Base-by-base conservation (phyloP, 2,797 vertebrate genomes). In the Kryptolebias ocellatus region DNA sequence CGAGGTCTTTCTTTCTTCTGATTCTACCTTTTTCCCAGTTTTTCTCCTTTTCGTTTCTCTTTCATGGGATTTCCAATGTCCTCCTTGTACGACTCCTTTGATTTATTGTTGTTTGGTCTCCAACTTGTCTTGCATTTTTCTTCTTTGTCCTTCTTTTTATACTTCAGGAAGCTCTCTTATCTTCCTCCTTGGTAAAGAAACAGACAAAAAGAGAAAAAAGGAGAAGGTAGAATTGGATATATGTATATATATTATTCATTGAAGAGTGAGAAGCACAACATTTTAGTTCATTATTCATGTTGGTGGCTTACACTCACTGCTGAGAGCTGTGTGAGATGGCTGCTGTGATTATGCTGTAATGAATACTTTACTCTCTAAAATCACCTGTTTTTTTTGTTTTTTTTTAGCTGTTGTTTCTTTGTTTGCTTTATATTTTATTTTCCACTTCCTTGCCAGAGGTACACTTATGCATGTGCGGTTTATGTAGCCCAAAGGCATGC, bases 221-320 rank as follows among this genome's bases (percentile, higher is more conserved):
- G 34, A 37, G 34, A 37, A 45, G 29, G 24, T 15, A 72, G 69
- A 72, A 71, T 83, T 79, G 42, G 14, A 81, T 55, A 60, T 58
- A 78, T 87, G 34, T 47, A 47, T 18, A 49, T 62, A 34, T 27
- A 64, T 59, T 78, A 88, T 87, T 91, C 50, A 91, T 81, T 50
- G 53, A 71, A 67, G 53, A 65, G 65, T 31, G 16, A 78, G 60
- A 65, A 65, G 69, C 68, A 80, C 78, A 83, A 83, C 68, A 83
- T 62, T 78, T 10, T 69, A n/a, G 18, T 86, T 56, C 72, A 90
- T 87, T 86, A 92, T 92, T 91, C 62, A 92, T 83, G 53, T 46
- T 28, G 20, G 57, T 47, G 67, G 59, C 79, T 77, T 71, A 62
- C 67, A 82, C 67, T 34, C 49, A 70, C 52, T 63, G 85, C 59